Evolutionary conservation across 2,797 vertebrate species (phyloP), one percentile per base, ranked within the genome.

Genomic region (Cryptoblepharus egeriae): DNA sequence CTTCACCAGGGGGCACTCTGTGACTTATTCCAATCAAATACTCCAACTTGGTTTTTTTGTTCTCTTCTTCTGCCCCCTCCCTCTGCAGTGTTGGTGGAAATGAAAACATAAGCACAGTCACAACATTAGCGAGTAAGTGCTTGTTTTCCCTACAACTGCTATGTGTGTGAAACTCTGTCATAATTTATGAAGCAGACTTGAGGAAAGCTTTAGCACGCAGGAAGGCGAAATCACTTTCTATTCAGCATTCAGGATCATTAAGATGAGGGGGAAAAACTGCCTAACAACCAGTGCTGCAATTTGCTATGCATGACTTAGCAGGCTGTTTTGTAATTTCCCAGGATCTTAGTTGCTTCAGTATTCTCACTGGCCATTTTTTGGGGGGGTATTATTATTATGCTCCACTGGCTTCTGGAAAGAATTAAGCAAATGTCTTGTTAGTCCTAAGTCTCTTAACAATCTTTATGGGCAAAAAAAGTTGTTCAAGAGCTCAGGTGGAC

Each of bases 111-210:
- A 92, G 58, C 77, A 94, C 91, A 0, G 88, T 95, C 68, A 95
- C 90, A 0, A 97, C 96, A 26, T 57, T 96, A 80, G 10, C 96
- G 39, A 96, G 96, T 97, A 95, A 93, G 96, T 95, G 75, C 35
- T 0, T 60, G 28, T 57, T 79, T n/a, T 22, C 45, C 0, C 0
- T 71, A 67, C 13, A 5, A 11, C 2, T 61, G 20, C 45, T 61
- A 20, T 77, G 9, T 82, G 67, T 60, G 20, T 79, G 28, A 45
- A 79, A 52, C 9, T 80, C 24, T 83, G 88, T 79, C 49, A 80
- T 85, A 35, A 32, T 45, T 85, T 1, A 64, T 82, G 22, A 11
- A 61, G 75, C 71, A 83, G 35, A 78, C 7, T 24, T 49, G 39
- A 78, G 52, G 63, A 87, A 80, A 77, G 2, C 15, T n/a, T 83